Base-by-base conservation (phyloP, 1,140 invertebrate genomes). In the Charaxes varanes region DNA sequence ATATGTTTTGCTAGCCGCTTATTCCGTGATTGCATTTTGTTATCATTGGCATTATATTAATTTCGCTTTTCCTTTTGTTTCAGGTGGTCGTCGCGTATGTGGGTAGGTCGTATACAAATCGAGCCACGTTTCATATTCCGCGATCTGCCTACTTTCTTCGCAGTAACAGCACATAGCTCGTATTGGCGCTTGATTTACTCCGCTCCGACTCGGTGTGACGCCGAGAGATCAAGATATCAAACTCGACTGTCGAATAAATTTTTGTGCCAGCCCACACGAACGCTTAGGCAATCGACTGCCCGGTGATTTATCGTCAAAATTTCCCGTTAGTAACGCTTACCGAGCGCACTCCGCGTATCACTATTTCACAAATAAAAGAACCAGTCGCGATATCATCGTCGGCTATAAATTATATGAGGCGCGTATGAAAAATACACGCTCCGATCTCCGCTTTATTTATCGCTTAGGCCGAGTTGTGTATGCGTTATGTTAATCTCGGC, bases 61-160 rank as follows among this genome's bases (percentile, higher is more conserved):
- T 84, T 86, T 85, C 62, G 81, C 82, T 85, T 85, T 83, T 84
- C 60, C 72, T 84, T 85, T 86, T 86, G 84, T 86, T 86, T 68
- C 82, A 85, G 84, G 81, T 85, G 70, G 74, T 66, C 71, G 69
- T 65, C 73, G 66, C 50, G 67, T 63, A 61, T 68, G 56, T 71
- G 50, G 74, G 73, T 81, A 76, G 73, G 69, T 66, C 11, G 18
- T 13, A 12, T 13, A 27, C 8, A 16, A 32, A 10, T n/a, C n/a
- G n/a, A n/a, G n/a, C n/a, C 37, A 35, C 37, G 35, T 33, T 36
- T 52, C 37, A 23, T 28, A 42, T 45, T 44, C 41, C 34, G 38
- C 41, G 54, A 57, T 41, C 43, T 51, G n/a, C 35, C n/a, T 51
- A 40, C 38, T 51, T 47, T 51, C 40, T 33, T 41, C 17, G 36